Evolutionary conservation across 2,888 invertebrate genomes (phyloP), one percentile per base, ranked within the genome.

Genomic region (Lycocerus yunnanus): DNA sequence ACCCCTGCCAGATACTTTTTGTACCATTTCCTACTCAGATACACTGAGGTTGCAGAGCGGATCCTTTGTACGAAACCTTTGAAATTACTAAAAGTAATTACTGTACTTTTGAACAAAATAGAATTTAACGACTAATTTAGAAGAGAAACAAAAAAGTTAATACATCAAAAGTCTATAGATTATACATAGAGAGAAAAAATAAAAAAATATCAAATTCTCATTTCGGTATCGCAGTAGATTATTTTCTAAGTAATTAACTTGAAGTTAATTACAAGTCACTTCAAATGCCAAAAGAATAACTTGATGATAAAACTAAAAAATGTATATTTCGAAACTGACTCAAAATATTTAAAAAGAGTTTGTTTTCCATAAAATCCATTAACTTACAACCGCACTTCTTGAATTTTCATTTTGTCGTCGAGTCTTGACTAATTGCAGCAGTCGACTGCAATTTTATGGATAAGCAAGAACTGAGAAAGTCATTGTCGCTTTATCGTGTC

Each of bases 1-100:
- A 83, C 82, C 82, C 83, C 80, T 82, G 82, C 82, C 82, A 82
- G 82, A 82, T 81, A 83, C 82, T 83, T 83, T 83, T 83, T 83
- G 81, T 80, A 79, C 78, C 82, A 72, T 71, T 76, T 75, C 78
- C 77, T 80, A 78, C 78, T 79, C 73, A 75, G 77, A 76, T 77
- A 69, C 79, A 79, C 79, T 69, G 68, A 74, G 68, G 68, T 68
- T 73, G 73, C 68, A 68, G 78, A 79, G 80, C 80, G 79, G 80
- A 77, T 58, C 43, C 61, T 63, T 63, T 63, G 61, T 63, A 18
- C 61, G 61, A 63, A 63, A 63, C 61, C 61, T 63, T 63, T 63
- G 61, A 63, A 63, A 63, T 63, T 63, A 63, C 61, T 63, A 63
- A 43, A 63, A 63, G 61, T 63, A 63, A 63, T 63, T 63, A 63